These are phyloP conservation scores for Oenanthe melanoleuca DNA, from an alignment of 2,113 vertebrate genomes.

Conservation along the genomic window DNA sequence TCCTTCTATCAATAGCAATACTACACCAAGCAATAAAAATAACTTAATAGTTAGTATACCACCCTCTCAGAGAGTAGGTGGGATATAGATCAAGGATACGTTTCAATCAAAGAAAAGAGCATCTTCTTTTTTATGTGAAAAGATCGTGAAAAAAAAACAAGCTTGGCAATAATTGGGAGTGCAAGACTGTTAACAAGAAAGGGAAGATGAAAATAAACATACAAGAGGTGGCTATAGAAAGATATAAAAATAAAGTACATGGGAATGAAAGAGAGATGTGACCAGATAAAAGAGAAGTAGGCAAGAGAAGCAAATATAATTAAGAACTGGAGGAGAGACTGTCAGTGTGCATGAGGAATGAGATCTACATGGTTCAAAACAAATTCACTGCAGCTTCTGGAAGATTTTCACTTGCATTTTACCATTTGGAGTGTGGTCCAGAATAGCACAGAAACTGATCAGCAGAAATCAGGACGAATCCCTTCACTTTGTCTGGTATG, in stretches of 20 bases:
- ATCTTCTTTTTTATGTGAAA: neutral
- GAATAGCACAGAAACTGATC: neutral
- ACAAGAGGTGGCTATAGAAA: neutral
- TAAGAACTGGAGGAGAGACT: neutral
- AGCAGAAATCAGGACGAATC: neutral
- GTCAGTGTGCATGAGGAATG: neutral
- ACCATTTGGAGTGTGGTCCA: neutral
- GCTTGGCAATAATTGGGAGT: neutral
- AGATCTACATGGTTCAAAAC: neutral
- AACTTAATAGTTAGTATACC: neutral
- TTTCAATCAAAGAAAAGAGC: neutral
- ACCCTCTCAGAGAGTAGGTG: neutral
- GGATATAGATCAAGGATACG: neutral
- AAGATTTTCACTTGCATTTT: neutral
- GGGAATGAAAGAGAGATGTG: neutral
- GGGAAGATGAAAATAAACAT: neutral
- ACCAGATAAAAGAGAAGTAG: neutral
- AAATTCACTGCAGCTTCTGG: neutral
- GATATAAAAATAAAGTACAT: neutral
- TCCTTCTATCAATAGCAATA: neutral
- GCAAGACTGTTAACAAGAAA: neutral
- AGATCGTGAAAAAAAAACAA: rapidly evolving
- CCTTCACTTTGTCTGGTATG: neutral
- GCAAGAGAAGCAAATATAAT: neutral
- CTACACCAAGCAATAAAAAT: neutral